Conservation (phyloP, 64 coral and sea anemone genomes). For the Porites lutea region DNA sequence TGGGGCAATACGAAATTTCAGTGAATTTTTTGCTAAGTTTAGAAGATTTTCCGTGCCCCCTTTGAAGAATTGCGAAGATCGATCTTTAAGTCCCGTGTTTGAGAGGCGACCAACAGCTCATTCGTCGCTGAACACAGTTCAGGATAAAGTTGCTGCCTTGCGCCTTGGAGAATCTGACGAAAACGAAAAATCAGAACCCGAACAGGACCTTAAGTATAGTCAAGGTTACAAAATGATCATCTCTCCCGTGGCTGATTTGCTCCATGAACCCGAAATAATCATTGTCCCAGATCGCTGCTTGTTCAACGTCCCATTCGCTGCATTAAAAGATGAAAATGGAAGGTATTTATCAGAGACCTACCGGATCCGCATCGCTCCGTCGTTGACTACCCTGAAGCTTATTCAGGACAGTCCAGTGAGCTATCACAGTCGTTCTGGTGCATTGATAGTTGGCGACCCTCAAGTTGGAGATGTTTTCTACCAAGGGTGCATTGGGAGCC, state of each 20-base stretch:
- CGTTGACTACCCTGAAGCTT: conserved; percentile 46
- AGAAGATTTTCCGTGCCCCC: background rate
- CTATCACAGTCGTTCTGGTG: conserved; percentile 23
- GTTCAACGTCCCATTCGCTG: background rate
- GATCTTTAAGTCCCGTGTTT: background rate
- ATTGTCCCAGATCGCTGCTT: conserved; percentile 4
- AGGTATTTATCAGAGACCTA: conserved; percentile 7
- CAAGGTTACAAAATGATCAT: background rate
- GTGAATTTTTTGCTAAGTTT: background rate
- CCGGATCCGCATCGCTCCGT: conserved; percentile 29
- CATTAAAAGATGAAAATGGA: background rate
- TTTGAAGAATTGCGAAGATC: background rate
- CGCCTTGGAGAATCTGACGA: background rate
- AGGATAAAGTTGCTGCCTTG: background rate
- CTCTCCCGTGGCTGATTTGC: background rate
- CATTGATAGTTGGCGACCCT: conserved; percentile 39
- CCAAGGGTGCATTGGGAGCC: background rate
- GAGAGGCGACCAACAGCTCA: background rate
- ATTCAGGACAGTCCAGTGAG: conserved; percentile 19
- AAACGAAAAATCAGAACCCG: background rate
- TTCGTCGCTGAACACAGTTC: background rate
- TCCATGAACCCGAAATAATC: background rate
- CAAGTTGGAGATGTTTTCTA: conserved; percentile 24
- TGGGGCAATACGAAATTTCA: background rate
- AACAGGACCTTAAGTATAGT: background rate